These are phyloP conservation scores for Pseudachorutes palmiensis DNA, from an alignment of 1,140 invertebrate genomes.

Conservation along the genomic window DNA sequence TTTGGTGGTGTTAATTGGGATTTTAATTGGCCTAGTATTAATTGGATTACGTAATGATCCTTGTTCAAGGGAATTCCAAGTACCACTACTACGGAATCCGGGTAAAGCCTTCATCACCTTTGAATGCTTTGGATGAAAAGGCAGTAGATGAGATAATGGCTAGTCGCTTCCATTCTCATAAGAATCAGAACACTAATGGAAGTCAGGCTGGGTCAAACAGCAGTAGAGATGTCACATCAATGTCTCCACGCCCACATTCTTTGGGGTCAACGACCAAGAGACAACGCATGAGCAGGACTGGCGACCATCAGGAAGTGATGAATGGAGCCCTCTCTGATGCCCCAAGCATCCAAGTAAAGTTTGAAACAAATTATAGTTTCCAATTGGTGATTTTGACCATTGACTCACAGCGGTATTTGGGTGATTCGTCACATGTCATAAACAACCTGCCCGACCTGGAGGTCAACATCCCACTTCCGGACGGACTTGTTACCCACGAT, in stretches of 20 bases:
- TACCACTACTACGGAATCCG: conserved; percentile 99
- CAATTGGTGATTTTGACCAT: not conserved
- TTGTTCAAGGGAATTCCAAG: conserved; percentile 98
- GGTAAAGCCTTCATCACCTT: conserved; percentile 76
- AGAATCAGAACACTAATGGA: too few relatives aligned
- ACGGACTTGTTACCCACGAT: conserved; percentile 49
- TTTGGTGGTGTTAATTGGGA: too few relatives aligned
- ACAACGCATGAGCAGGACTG: not conserved
- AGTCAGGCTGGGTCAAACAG: too few relatives aligned
- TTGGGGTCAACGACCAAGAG: not conserved
- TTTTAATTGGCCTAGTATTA: too few relatives aligned
- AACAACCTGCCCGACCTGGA: conserved; percentile 74
- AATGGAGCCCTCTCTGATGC: not conserved
- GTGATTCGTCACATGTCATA: conserved; percentile 67
- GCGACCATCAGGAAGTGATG: not conserved
- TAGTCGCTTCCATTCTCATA: not conserved
- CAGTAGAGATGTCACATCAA: too few relatives aligned
- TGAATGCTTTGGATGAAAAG: conserved; percentile 58
- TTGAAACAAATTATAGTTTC: not conserved
- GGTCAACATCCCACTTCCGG: conserved; percentile 64
- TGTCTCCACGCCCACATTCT: not conserved
- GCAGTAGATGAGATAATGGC: conserved; percentile 30
- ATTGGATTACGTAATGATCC: too few relatives aligned
- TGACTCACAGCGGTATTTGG: conserved; percentile 56
- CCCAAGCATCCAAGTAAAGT: not conserved